These are phyloP conservation scores for Thymallus thymallus DNA, from an alignment of 2,113 vertebrate species.

Conservation along the genomic window DNA sequence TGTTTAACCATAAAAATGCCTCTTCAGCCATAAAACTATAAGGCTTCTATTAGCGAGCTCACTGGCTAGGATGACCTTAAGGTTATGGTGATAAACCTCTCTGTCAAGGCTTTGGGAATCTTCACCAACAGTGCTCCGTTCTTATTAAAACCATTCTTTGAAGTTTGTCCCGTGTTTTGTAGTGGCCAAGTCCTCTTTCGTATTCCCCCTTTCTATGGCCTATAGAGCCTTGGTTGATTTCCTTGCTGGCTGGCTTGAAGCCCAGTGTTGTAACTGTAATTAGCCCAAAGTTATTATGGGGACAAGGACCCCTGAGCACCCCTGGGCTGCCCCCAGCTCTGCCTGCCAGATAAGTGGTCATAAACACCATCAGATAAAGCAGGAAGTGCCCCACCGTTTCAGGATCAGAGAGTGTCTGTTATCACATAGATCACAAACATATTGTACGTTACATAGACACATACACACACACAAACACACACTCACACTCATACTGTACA, in stretches of 20 bases:
- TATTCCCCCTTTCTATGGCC: constrained; percentile 20
- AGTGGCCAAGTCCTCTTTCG: constrained; percentile 9
- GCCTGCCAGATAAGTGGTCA: constrained; percentile 42
- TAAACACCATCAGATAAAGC: constrained; percentile 40
- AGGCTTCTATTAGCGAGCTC: background rate
- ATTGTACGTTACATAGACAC: background rate
- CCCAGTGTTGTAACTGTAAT: constrained; percentile 48
- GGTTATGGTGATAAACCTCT: background rate
- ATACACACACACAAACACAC: background rate
- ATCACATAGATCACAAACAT: constrained; percentile 14
- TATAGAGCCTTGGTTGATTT: constrained; percentile 53
- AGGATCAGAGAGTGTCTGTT: constrained; percentile 54
- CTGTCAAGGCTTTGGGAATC: background rate
- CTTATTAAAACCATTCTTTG: constrained; percentile 41
- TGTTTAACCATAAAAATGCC: too few relatives aligned
- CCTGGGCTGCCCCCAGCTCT: constrained; percentile 10
- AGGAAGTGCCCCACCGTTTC: constrained; percentile 56
- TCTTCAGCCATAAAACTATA: background rate
- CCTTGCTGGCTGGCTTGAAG: constrained; percentile 19
- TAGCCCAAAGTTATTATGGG: constrained; percentile 46
- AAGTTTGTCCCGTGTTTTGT: constrained; percentile 39
- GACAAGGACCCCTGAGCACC: constrained; percentile 30
- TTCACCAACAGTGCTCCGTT: constrained; percentile 10
- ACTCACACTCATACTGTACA: background rate
- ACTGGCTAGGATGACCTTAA: background rate